Evolutionary conservation across 2,797 vertebrate species (phyloP), one percentile per base, ranked within the genome.

Genomic region (Sebastes minor): DNA sequence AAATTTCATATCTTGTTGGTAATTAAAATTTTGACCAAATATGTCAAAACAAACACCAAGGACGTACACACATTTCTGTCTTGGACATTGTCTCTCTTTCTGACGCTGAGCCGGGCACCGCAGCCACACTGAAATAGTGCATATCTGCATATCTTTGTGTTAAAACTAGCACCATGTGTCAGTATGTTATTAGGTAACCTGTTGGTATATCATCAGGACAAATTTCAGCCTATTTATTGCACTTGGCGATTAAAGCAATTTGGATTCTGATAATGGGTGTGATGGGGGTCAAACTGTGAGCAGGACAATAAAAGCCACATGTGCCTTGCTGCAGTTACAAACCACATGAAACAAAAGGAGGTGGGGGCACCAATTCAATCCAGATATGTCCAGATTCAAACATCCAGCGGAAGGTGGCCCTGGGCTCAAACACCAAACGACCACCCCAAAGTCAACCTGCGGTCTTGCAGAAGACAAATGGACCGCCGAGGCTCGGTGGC

Each of bases 391-490:
- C 86, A 81, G 64, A 84, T 87, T 94, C 86, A 93, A 94, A 94
- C 90, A 90, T 83, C 89, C 78, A 86, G 88, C 64, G 65, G 91
- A 88, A 88, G 91, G 87, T 93, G 86, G 91, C 88, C 86, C 86
- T 20, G 66, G 52, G 64, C 86, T 89, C 75, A 91, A 92, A 87
- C 84, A 81, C 85, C 78, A 86, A 86, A 78, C 85, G 91, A 95
- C 95, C 94, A 94, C 94, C 94, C 92, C 86, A 92, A 91, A 91
- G 85, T 82, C 88, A 78, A 74, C 78, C 86, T 87, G 85, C 59
- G 91, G 92, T 92, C 81, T 82, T 66, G n/a, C 76, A 66, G 32
- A 92, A 94, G 94, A 95, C 86, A 93, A 94, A 95, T 95, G 90
- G 82, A 77, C 28, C 42, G 73, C 78, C 68, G 83, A 84, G 79